Base-by-base conservation (phyloP, 2,113 vertebrate species). In the Chaetura pelagica region DNA sequence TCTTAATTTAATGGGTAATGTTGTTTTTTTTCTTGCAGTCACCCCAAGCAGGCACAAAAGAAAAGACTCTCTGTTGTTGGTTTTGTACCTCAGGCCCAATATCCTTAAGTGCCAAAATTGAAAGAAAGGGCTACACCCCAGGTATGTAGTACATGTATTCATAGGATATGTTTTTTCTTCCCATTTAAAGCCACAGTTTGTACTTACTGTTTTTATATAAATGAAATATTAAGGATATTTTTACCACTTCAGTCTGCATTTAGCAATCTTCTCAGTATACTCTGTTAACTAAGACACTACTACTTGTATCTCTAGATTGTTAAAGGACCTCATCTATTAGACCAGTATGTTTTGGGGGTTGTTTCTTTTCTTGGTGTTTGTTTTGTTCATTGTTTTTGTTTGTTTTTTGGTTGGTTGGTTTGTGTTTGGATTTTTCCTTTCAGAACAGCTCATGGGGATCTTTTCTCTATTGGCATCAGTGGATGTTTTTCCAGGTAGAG, bases 81-180 rank as follows among this genome's bases (percentile, higher is more conserved):
- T 98, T 99, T 98, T 99, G 99, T 98, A 99, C 99, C 99, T 99
- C 99, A 99, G 99, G 99, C 98, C 99, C 99, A 96, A 99, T 99
- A 98, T 99, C 99, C 98, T 98, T 99, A 99, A 99, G 99, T 99
- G 99, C 99, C 99, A 99, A 99, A 99, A 99, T 99, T 75, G 99
- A 99, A 98, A 98, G 99, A 98, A 99, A 99, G 98, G 99, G 99
- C 98, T 99, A 99, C 93, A 99, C 99, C 94, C 99, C 99, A 98
- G 99, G 99, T 99, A 97, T 4, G 97, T 95, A 35, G 34, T 23
- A 86, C 24, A 35, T 71, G 11, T 44, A 62, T 30, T 81, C 74
- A 44, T 46, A 68, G 46, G 23, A 64, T 72, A 78, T 11, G 5
- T 12, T 59, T 58, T 30, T 79, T 17, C 21, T 85, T 75, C 38